A percentile compares a stretch with the other conserved stretches of the same genome.
Evolutionary conservation across 1,140 invertebrate species (phyloP).

Genomic region (Octopus bimaculoides): DNA sequence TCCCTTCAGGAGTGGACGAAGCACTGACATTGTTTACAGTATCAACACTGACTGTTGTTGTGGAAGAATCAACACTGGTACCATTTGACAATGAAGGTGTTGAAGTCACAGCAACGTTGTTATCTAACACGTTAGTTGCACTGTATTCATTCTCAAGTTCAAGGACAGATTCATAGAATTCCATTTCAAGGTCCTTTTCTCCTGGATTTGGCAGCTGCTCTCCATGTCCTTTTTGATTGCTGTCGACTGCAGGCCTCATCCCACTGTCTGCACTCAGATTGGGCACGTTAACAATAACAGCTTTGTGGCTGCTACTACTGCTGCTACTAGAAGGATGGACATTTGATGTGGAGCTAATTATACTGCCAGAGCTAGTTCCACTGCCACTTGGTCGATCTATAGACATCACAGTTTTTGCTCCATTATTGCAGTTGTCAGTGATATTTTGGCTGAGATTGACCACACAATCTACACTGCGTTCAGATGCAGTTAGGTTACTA

Average conservation of each 20-base stretch:
- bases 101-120: background rate
- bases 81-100: background rate
- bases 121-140: background rate
- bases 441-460: background rate
- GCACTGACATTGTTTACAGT: background rate
- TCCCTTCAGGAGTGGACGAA: background rate
- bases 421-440: background rate
- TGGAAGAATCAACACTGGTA: background rate
- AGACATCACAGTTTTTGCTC: background rate
- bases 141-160: slow-evolving; percentile 1
- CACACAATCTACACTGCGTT: background rate
- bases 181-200: background rate
- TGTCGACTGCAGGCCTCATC: background rate
- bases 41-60: background rate
- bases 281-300: background rate
- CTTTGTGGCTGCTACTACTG: slow-evolving; percentile 6
- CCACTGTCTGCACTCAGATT: background rate
- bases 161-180: background rate
- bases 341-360: background rate
- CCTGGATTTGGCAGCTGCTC: background rate
- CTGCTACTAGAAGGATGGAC: background rate
- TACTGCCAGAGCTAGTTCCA: background rate
- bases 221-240: background rate
- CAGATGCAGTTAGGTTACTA: background rate
- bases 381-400: background rate